Conservation (phyloP, 2,113 vertebrate species). For the Podarcis raffonei region DNA sequence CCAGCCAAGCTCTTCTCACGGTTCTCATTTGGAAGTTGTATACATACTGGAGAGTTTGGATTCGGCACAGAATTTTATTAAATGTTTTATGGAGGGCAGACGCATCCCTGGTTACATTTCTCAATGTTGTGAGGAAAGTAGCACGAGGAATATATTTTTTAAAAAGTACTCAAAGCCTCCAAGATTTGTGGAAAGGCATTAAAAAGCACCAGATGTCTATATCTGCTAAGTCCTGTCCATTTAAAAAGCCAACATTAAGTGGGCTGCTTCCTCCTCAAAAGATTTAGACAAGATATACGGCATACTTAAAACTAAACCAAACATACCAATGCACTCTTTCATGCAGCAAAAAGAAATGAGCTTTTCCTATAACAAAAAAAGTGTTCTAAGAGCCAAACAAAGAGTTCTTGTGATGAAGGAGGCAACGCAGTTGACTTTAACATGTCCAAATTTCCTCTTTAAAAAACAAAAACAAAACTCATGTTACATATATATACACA, state of each 20-base stretch:
- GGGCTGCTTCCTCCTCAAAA: background rate
- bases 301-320: background rate
- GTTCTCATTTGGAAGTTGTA: background rate
- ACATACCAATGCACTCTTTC: background rate
- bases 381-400: background rate
- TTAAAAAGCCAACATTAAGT: background rate
- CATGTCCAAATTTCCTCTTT: background rate
- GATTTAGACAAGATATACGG: background rate
- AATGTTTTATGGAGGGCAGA: background rate
- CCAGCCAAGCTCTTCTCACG: background rate
- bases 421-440: background rate
- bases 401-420: background rate
- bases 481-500: too few relatives aligned
- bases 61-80: background rate
- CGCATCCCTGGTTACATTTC: background rate
- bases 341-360: too few relatives aligned
- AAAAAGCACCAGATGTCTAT: background rate
- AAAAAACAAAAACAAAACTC: background rate
- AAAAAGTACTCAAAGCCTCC: background rate
- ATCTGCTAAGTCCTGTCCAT: background rate
- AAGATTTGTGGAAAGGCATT: background rate
- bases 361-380: slow-evolving; percentile 1
- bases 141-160: background rate
- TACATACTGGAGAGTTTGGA: background rate
- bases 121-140: background rate